A percentile compares a stretch with the other conserved stretches of the same genome.
Evolutionary conservation across 1,140 invertebrate species (phyloP).

Genomic region (Macrocentrus cingulum): DNA sequence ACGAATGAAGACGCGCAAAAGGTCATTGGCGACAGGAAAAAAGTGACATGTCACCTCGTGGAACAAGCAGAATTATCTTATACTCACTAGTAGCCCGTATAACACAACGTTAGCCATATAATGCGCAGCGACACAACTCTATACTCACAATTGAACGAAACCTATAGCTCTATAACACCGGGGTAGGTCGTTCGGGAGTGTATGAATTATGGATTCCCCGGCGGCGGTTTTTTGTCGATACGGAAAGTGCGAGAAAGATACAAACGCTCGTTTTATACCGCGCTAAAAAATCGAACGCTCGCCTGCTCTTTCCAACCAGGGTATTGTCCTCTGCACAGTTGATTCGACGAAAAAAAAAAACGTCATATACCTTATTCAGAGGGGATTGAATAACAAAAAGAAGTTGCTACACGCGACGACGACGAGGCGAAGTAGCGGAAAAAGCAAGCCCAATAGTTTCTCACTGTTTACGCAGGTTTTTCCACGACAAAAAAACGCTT

Average conservation of each 20-base stretch:
- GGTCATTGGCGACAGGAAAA: too few species aligned
- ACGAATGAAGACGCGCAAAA: background rate
- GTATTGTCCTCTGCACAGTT: background rate
- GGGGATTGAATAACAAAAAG: background rate
- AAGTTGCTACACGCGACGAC: background rate
- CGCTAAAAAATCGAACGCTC: background rate
- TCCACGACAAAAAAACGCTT: slow-evolving; percentile 13
- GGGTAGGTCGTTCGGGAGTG: slow-evolving; percentile 36
- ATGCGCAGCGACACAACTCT: too few species aligned
- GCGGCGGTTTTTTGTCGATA: slow-evolving; percentile 35
- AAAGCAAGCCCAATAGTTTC: slow-evolving; percentile 5
- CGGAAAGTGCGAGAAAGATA: slow-evolving; percentile 21
- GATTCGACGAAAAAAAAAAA: slow-evolving; percentile 5
- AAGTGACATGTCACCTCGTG: too few species aligned
- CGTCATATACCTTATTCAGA: background rate
- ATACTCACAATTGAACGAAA: too few species aligned
- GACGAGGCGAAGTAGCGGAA: background rate
- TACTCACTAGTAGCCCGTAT: too few species aligned
- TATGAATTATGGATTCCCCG: slow-evolving; percentile 44
- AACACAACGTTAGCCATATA: too few species aligned
- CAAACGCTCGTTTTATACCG: background rate
- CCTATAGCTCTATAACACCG: too few species aligned
- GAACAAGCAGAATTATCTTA: too few species aligned
- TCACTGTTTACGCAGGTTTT: background rate
- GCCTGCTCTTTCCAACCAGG: background rate